Conservation (phyloP, 2,797 vertebrate genomes). For the Streptopelia turtur region DNA sequence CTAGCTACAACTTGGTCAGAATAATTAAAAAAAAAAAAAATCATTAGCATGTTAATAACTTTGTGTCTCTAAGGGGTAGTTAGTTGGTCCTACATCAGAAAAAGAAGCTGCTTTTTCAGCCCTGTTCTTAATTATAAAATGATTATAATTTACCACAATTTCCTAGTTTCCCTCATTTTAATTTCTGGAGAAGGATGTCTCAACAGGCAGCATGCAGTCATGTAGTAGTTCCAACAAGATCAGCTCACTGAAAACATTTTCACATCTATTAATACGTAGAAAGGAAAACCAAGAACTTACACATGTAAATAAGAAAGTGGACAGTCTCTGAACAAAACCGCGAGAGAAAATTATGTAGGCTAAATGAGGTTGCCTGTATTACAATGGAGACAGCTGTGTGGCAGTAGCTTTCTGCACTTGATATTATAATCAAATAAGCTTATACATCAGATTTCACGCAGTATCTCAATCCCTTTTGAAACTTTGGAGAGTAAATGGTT, state of each 20-base stretch:
- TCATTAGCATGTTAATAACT: slow-evolving; percentile 47
- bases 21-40: neutral
- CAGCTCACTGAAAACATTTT: neutral
- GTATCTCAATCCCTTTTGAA: neutral
- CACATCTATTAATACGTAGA: neutral
- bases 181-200: neutral
- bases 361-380: neutral
- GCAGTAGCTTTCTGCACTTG: neutral
- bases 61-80: neutral
- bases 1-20: neutral
- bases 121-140: neutral
- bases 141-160: neutral
- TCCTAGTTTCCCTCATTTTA: neutral
- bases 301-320: neutral
- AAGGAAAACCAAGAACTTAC: neutral
- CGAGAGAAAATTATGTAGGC: neutral
- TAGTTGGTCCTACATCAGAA: neutral
- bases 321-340: neutral
- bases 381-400: neutral
- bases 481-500: neutral
- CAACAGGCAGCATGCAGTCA: neutral
- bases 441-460: neutral
- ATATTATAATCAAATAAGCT: neutral
- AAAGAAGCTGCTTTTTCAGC: neutral
- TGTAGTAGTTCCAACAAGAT: neutral